Base-by-base conservation (phyloP, 2,113 vertebrate species). In the Tetrao urogallus region DNA sequence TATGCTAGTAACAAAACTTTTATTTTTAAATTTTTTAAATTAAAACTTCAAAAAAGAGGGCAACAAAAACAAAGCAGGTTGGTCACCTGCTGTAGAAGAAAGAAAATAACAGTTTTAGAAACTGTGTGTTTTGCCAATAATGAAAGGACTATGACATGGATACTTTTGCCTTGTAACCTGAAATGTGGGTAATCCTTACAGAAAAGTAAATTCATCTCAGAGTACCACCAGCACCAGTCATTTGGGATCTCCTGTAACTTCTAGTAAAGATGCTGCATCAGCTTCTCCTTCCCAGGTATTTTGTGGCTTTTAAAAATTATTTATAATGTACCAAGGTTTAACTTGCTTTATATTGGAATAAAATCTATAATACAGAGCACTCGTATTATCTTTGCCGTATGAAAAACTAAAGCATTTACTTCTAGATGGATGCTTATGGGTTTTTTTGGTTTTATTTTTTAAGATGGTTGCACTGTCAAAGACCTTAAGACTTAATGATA, bases 201-300 rank as follows among this genome's bases (percentile, higher is more conserved):
- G 98, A 91, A 98, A 97, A 96, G 67, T 97, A 90, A 94, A 96
- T 76, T 58, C 95, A 63, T 83, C 95, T 97, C 95, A 97, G 91
- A 97, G 94, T 94, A 85, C 95, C 88, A 95, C 96, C 92, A 96
- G 94, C 86, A 92, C 92, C 94, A 96, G 91, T 83, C 60, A 24
- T 72, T 93, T 83, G 75, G 92, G 91, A 52, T 94, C 96, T 93
- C 58, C 90, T n/a, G 47, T 81, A 36, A 93, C 91, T 91, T 90
- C 95, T 86, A 57, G 28, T 48, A 96, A 89, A 91, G 93, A 94
- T 22, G 32, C 73, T 96, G 54, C 94, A 81, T 86, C 97, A 88
- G 79, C 94, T 85, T 93, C 97, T 95, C 97, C 97, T 79, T 72
- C 88, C 89, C 96, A 97, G 98, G 98, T 98, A 98, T 85, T 93